These are phyloP conservation scores for Cataglyphis cursor DNA, from an alignment of 2,888 invertebrate species.

Conservation along the genomic window DNA sequence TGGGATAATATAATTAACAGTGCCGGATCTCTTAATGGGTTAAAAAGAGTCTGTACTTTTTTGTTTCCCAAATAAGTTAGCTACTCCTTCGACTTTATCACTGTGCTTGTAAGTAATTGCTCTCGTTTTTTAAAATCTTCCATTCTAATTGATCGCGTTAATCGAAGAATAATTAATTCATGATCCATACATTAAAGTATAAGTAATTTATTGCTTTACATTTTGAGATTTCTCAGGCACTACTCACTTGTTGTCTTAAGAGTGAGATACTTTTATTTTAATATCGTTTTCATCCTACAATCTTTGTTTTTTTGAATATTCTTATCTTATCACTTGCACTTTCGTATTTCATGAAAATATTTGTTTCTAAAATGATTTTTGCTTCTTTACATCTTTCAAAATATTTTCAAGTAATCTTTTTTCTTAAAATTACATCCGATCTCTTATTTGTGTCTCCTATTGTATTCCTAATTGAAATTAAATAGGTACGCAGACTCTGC, in stretches of 20 bases:
- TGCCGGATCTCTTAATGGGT: conserved; percentile 64
- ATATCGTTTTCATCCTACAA: conserved; percentile 21
- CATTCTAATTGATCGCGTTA: not conserved
- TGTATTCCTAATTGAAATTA: not conserved
- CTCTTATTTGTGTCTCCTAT: not conserved
- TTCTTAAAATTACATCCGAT: not conserved
- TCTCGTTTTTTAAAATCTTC: not conserved
- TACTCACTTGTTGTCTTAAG: not conserved
- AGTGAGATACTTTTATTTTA: not conserved
- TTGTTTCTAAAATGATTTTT: conserved; percentile 3
- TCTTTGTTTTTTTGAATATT: conserved; percentile 42
- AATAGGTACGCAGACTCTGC: not conserved
- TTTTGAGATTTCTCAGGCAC: not conserved
- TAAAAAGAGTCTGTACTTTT: conserved; percentile 57
- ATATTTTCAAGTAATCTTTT: not conserved
- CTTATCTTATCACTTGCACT: conserved; percentile 53
- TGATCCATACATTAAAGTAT: not conserved
- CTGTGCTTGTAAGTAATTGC: conserved; percentile 15
- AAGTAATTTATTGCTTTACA: not conserved
- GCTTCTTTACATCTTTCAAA: not conserved
- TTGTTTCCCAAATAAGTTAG: conserved; percentile 25
- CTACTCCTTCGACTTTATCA: conserved; percentile 28
- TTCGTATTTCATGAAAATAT: conserved; percentile 15
- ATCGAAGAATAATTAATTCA: not conserved
- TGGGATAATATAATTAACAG: conserved; percentile 75